phyloP scores from a whole-genome alignment of 2,888 invertebrate genomes.

The Lottia scabra region DNA sequence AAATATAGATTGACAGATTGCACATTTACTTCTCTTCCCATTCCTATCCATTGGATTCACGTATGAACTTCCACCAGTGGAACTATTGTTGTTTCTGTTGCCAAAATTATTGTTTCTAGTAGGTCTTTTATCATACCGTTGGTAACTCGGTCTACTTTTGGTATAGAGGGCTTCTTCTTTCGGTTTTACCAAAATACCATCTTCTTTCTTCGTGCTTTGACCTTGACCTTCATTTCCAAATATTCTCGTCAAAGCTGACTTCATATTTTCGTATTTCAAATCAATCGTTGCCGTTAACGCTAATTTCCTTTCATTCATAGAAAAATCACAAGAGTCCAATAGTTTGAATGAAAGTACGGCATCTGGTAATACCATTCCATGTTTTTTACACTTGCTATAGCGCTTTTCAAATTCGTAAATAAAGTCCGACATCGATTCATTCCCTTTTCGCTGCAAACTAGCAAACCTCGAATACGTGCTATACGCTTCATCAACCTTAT shows the following conservation, averaged over 20 bases:
- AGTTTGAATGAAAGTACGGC: not conserved
- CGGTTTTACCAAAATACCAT: not conserved
- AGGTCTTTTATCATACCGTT: not conserved
- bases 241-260: constrained; percentile 13
- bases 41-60: constrained; percentile 8
- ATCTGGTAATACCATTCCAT: not conserved
- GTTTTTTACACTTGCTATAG: not conserved
- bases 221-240: constrained; percentile 13
- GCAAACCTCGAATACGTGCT: not conserved
- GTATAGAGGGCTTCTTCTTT: constrained; percentile 3
- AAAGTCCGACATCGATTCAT: not conserved
- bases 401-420: not conserved
- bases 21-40: constrained; percentile 4
- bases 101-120: not conserved
- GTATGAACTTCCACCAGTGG: not conserved
- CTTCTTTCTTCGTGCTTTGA: constrained; percentile 6
- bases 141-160: not conserved
- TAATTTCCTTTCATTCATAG: constrained; percentile 14
- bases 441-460: not conserved
- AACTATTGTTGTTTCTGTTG: not conserved
- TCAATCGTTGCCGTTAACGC: constrained; percentile 21
- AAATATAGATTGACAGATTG: constrained; percentile 6
- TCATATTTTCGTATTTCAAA: constrained; percentile 20
- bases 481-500: not conserved
- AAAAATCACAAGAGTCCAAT: constrained; percentile 16